Percentiles rank a stretch among this genome's conserved stretches.
Conservation (phyloP, 2,888 invertebrate species). For the Lissocephala sabroskyi region DNA sequence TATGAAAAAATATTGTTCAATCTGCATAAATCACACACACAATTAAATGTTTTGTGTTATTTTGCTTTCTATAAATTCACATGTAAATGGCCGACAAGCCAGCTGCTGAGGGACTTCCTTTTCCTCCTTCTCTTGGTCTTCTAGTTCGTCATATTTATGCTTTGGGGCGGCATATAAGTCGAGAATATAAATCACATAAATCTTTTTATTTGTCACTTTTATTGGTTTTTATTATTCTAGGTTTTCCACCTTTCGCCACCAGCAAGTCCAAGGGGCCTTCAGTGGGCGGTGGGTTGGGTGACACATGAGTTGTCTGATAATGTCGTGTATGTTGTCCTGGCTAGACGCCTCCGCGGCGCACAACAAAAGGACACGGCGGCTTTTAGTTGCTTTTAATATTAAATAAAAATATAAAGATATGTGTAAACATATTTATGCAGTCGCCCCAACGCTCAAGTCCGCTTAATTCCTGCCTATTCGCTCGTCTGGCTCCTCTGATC, state of each 20-base stretch:
- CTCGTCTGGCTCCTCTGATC: too few species aligned
- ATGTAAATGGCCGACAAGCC: slow-evolving; percentile 32
- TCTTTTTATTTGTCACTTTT: slow-evolving; percentile 66
- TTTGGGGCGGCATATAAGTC: slow-evolving; percentile 35
- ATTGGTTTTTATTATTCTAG: slow-evolving; percentile 64
- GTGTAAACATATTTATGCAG: slow-evolving; percentile 53
- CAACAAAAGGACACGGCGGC: slow-evolving; percentile 24
- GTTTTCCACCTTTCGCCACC: slow-evolving; percentile 29
- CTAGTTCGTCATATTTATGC: neutral
- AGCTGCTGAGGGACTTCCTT: neutral
- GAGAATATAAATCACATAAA: slow-evolving; percentile 48
- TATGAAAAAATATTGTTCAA: slow-evolving; percentile 18
- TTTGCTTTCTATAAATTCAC: slow-evolving; percentile 25
- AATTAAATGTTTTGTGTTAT: slow-evolving; percentile 44
- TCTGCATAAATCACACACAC: slow-evolving; percentile 47
- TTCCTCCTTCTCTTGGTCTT: neutral
- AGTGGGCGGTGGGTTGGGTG: slow-evolving; percentile 24
- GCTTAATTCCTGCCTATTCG: too few species aligned
- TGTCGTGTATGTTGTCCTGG: slow-evolving; percentile 32
- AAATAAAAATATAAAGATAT: slow-evolving; percentile 52
- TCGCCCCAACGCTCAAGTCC: too few species aligned
- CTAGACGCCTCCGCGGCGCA: slow-evolving; percentile 25
- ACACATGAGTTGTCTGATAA: slow-evolving; percentile 58
- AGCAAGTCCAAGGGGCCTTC: too few species aligned
- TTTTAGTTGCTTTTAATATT: slow-evolving; percentile 53